These are phyloP conservation scores for Nomada ruficornis DNA, from an alignment of 2,888 invertebrate species.

Conservation along the genomic window DNA sequence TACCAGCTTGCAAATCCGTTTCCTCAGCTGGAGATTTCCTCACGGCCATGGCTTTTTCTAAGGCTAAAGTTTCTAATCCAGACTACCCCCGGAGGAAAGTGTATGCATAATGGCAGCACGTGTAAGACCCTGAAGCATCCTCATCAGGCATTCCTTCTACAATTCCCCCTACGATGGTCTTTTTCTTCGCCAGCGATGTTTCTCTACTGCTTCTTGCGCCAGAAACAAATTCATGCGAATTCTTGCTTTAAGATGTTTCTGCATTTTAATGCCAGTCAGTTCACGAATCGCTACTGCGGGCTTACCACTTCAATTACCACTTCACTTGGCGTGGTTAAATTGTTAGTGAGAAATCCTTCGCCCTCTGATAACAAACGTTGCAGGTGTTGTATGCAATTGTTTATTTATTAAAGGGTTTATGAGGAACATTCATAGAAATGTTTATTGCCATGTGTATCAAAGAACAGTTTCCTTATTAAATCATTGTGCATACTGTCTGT, in stretches of 20 bases:
- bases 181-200: constrained; percentile 26
- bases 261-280: constrained; percentile 56
- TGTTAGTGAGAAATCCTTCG: constrained; percentile 20
- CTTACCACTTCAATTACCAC: constrained; percentile 59
- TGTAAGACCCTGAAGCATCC: constrained; percentile 44
- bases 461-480: too few relatives aligned
- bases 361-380: constrained; percentile 33
- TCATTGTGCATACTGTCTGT: too few relatives aligned
- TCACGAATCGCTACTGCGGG: constrained; percentile 55
- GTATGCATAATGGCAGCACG: constrained; percentile 64
- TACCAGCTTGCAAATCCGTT: constrained; percentile 48
- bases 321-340: constrained; percentile 40
- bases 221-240: constrained; percentile 48
- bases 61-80: constrained; percentile 65
- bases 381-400: constrained; percentile 1
- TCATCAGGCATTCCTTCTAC: constrained; percentile 67
- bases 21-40: constrained; percentile 50
- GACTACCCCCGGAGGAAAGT: constrained; percentile 44
- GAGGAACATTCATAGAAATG: neutral
- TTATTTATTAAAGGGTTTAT: constrained; percentile 9
- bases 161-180: constrained; percentile 46
- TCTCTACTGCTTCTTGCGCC: neutral
- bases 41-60: constrained; percentile 46
- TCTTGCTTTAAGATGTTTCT: constrained; percentile 44
- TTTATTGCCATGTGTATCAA: too few relatives aligned